phyloP scores from a whole-genome alignment of 2,888 invertebrate species.

The Aphrophora alni region DNA sequence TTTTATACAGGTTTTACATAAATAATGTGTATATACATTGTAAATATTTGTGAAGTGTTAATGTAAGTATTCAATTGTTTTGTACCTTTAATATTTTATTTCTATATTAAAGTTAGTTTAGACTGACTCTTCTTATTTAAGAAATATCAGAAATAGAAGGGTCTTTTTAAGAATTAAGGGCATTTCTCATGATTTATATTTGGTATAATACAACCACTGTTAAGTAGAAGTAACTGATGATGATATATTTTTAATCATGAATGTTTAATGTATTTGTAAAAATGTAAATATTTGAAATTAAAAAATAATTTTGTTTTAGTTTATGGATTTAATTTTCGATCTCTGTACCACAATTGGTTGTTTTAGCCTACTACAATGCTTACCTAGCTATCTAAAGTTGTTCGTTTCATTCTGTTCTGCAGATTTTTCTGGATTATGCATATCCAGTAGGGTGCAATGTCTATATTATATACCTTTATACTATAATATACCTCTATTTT shows the following conservation, averaged over 20 bases:
- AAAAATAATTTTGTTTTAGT: background rate
- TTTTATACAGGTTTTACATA: background rate
- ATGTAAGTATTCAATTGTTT: background rate
- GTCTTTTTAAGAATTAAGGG: background rate
- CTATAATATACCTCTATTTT: too few relatives aligned
- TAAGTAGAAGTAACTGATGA: background rate
- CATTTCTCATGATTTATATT: background rate
- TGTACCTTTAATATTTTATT: background rate
- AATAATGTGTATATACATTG: background rate
- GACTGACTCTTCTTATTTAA: background rate
- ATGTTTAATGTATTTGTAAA: background rate
- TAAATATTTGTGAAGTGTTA: background rate
- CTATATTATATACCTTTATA: too few relatives aligned
- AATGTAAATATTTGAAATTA: background rate
- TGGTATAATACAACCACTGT: background rate
- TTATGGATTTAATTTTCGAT: too few relatives aligned
- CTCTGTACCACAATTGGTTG: too few relatives aligned
- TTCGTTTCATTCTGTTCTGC: too few relatives aligned
- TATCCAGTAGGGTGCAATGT: too few relatives aligned
- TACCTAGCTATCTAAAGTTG: too few relatives aligned
- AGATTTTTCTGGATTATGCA: too few relatives aligned
- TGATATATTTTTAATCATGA: background rate
- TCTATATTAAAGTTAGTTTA: background rate
- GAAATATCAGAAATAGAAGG: background rate
- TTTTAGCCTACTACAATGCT: too few relatives aligned